These are phyloP conservation scores for Siphlonurus alternatus DNA, from an alignment of 2,888 invertebrate genomes.

Conservation along the genomic window DNA sequence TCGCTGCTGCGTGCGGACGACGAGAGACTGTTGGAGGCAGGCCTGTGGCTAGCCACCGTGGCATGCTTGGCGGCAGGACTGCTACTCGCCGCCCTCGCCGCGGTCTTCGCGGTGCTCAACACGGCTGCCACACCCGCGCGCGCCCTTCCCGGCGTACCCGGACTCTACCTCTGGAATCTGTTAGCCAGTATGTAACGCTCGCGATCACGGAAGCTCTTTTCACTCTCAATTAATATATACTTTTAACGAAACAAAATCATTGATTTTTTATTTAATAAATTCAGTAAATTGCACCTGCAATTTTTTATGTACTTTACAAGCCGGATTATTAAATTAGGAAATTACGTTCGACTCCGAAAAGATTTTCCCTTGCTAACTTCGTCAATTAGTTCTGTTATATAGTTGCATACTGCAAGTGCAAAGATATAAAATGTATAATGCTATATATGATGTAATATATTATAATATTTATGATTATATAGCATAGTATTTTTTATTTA, in stretches of 20 bases:
- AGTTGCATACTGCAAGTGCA: too few relatives aligned
- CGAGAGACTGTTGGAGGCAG: slow-evolving; percentile 39
- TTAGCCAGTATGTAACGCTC: slow-evolving; percentile 47
- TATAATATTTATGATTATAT: too few relatives aligned
- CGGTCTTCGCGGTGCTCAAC: slow-evolving; percentile 61
- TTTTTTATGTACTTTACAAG: too few relatives aligned
- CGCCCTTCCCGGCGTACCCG: slow-evolving; percentile 44
- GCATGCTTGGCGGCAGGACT: slow-evolving; percentile 49
- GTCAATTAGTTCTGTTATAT: too few relatives aligned
- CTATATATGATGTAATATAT: too few relatives aligned
- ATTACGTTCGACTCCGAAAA: too few relatives aligned
- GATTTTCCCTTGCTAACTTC: too few relatives aligned
- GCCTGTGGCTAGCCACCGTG: slow-evolving; percentile 61
- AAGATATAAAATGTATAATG: too few relatives aligned
- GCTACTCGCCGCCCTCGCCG: slow-evolving; percentile 39
- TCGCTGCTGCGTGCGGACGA: slow-evolving; percentile 42
- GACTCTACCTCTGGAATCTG: slow-evolving; percentile 61
- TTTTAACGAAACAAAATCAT: too few relatives aligned
- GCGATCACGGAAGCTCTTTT: neutral
- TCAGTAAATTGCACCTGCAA: too few relatives aligned
- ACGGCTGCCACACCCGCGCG: slow-evolving; percentile 58
- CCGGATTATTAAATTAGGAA: too few relatives aligned
- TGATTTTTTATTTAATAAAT: too few relatives aligned
- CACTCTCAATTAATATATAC: neutral
- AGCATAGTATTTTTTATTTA: neutral